Base-by-base conservation (phyloP, 1,140 invertebrate species). In the Ips typographus region DNA sequence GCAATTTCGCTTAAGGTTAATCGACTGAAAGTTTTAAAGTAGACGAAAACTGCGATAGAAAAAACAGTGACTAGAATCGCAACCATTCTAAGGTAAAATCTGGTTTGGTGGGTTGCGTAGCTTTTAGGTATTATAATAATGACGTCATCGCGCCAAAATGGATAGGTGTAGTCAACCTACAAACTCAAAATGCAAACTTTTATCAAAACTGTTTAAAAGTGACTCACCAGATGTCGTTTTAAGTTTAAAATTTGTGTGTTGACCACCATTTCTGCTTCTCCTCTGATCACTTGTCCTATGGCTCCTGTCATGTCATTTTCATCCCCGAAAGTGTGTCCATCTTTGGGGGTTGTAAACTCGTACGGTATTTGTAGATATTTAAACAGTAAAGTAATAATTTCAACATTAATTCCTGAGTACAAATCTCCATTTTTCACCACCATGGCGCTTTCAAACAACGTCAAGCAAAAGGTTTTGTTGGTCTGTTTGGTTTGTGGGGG, bases 91-190 rank as follows among this genome's bases (percentile, higher is more conserved):
- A 22, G 44, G 44, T 3, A 22, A 49, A 49, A 49, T 22, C 2
- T 1, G 7, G 3, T 22, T 8, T 49, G 44, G 3, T 49, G 44
- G 6, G 44, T 1, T 6, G 1, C 44, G n/a, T 40, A 36, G 38
- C 39, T 41, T 40, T 44, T 22, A 3, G 68, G 68, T 2, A 70
- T 38, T 37, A 70, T 6, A 36, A 70, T 65, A 2, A 70, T 58
- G 36, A 70, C 2, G 39, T 70, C 68, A 41, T 70, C 68, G n/a
- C 68, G 40, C 4, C 6, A 22, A 1, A n/a, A 52, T 64, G 68
- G 68, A 43, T 70, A 70, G 7, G 56, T 70, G 38, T 70, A 65
- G n/a, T 70, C 62, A n/a, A 70, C 63, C 68, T 70, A 42, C 44
- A 59, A 65, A 5, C 22, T 22, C 22, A 38, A 1, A 56, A 56